Evolutionary conservation across 2,113 vertebrate genomes (phyloP).

Genomic region (Gymnogyps californianus): DNA sequence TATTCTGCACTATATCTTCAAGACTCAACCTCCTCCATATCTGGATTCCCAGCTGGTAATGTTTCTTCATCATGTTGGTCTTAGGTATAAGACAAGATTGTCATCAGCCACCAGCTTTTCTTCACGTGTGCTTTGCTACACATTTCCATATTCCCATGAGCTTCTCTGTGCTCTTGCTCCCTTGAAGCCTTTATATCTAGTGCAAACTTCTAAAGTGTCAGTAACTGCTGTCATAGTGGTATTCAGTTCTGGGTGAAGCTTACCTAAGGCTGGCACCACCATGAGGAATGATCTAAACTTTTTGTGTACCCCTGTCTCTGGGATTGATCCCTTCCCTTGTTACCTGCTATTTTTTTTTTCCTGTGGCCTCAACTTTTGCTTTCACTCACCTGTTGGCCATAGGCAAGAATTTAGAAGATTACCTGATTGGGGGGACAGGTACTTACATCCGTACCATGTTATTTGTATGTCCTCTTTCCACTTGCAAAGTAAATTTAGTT

Average conservation of each 20-base stretch:
- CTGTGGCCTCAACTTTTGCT: neutral
- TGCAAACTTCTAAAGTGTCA: neutral
- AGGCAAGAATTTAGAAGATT: neutral
- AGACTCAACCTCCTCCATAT: neutral
- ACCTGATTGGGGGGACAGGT: neutral
- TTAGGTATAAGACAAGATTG: fast-evolving
- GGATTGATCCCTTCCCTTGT: neutral
- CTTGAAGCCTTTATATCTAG: neutral
- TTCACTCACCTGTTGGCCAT: neutral
- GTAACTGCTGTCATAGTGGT: neutral
- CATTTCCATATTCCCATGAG: neutral
- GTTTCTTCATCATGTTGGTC: neutral
- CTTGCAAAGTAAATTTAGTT: neutral
- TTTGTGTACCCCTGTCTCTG: neutral
- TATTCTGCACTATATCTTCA: neutral
- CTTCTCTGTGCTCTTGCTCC: neutral
- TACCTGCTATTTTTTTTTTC: neutral
- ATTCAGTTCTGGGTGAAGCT: neutral
- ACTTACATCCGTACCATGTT: neutral
- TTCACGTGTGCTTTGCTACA: neutral
- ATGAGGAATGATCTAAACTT: neutral
- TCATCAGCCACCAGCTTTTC: neutral
- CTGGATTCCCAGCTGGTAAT: neutral
- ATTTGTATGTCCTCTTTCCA: neutral
- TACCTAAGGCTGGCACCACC: neutral